phyloP scores from a whole-genome alignment of 1,140 invertebrate genomes.

The Drosophila grimshawi region DNA sequence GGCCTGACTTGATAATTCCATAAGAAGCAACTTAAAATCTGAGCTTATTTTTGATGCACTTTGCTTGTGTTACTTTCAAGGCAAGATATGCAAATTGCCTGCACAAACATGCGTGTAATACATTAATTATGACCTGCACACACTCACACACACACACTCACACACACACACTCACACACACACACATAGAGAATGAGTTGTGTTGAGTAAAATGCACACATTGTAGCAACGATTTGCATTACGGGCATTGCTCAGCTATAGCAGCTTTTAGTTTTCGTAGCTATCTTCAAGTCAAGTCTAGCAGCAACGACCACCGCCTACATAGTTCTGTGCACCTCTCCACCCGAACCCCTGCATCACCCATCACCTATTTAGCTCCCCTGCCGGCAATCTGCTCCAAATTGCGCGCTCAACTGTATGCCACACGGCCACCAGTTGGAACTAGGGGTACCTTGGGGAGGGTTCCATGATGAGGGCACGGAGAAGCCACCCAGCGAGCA shows the following conservation, averaged over 20 bases:
- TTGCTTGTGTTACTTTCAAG: slow-evolving; percentile 2
- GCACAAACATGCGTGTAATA: slow-evolving; percentile 77
- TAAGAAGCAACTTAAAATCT: slow-evolving; percentile 34
- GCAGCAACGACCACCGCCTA: slow-evolving; percentile 14
- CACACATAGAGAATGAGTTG: neutral
- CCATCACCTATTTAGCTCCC: slow-evolving; percentile 6
- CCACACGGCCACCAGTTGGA: slow-evolving; percentile 7
- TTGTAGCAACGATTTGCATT: slow-evolving; percentile 76
- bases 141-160: slow-evolving; percentile 5
- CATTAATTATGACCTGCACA: slow-evolving; percentile 68
- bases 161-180: neutral
- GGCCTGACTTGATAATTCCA: slow-evolving; percentile 54
- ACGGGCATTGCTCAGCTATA: slow-evolving; percentile 70
- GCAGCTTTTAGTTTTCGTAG: slow-evolving; percentile 36
- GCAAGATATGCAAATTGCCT: slow-evolving; percentile 71
- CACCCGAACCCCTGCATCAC: neutral
- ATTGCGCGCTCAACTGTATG: slow-evolving; percentile 75
- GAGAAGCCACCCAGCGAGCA: too few species aligned
- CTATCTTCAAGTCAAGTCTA: slow-evolving; percentile 59
- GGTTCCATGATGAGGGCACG: too few species aligned
- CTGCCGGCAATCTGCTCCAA: slow-evolving; percentile 72
- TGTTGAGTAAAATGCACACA: slow-evolving; percentile 51
- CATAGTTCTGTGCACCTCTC: slow-evolving; percentile 11
- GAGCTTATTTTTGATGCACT: slow-evolving; percentile 3
- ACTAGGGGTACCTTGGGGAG: neutral